phyloP scores from a whole-genome alignment of 2,797 vertebrate genomes.

The Hippoglossus hippoglossus region DNA sequence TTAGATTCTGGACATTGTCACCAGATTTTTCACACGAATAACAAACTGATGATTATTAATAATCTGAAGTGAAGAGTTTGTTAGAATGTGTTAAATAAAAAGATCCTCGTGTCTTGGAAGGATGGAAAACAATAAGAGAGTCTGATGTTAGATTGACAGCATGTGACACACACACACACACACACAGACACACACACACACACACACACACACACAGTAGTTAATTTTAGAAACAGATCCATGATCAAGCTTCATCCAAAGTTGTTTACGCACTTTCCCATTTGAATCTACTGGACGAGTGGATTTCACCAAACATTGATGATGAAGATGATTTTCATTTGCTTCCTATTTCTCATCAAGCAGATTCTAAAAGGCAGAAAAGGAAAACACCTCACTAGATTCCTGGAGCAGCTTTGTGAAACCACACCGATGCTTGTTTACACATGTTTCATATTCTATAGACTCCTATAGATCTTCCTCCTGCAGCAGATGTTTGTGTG shows the following conservation, averaged over 20 bases:
- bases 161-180: too few relatives aligned
- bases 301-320: too few relatives aligned
- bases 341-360: too few relatives aligned
- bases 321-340: too few relatives aligned
- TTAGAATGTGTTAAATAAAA: too few relatives aligned
- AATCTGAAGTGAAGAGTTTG: too few relatives aligned
- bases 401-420: background rate
- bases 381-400: background rate
- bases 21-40: background rate
- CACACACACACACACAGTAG: too few relatives aligned
- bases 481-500: slow-evolving; percentile 43
- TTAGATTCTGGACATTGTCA: background rate
- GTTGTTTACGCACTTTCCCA: too few relatives aligned
- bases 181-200: too few relatives aligned
- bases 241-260: background rate
- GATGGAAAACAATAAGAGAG: background rate
- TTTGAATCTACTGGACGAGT: too few relatives aligned
- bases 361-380: too few relatives aligned
- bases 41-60: background rate
- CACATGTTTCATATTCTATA: background rate
- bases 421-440: background rate
- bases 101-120: background rate
- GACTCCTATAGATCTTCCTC: background rate
- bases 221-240: slow-evolving; percentile 29
- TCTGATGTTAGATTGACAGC: background rate